A percentile compares a stretch with the other conserved stretches of the same genome.
Conservation (phyloP, 2,113 vertebrate species). For the Gavialis gangeticus region DNA sequence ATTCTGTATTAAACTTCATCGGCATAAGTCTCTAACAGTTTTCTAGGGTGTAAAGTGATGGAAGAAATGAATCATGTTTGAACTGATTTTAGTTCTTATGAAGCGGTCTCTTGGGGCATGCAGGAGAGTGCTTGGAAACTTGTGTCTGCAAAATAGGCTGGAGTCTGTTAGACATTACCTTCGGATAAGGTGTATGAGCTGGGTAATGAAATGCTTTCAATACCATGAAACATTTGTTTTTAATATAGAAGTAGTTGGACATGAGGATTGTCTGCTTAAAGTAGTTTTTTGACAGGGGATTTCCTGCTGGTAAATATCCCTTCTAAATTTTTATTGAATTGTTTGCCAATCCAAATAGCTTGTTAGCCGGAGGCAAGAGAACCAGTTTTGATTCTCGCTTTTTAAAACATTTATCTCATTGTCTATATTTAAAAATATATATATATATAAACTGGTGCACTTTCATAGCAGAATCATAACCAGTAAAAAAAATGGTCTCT, state of each 20-base stretch:
- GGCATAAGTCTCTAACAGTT: constrained; percentile 66
- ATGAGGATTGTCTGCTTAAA: constrained; percentile 65
- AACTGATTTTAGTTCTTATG: constrained; percentile 73
- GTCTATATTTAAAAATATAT: constrained; percentile 35
- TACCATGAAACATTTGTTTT: constrained; percentile 79
- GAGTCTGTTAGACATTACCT: constrained; percentile 82
- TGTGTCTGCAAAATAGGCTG: constrained; percentile 69
- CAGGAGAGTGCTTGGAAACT: constrained; percentile 68
- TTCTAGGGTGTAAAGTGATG: constrained; percentile 66
- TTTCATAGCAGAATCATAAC: constrained; percentile 15
- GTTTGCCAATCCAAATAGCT: constrained; percentile 53
- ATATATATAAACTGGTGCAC: background rate
- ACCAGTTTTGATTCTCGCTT: constrained; percentile 47
- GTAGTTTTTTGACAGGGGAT: constrained; percentile 63
- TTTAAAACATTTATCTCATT: constrained; percentile 49
- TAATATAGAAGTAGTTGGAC: constrained; percentile 75
- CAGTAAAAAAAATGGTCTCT: background rate
- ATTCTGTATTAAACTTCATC: constrained; percentile 68
- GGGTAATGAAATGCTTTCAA: constrained; percentile 74
- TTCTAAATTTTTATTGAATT: constrained; percentile 69
- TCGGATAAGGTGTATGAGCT: constrained; percentile 74
- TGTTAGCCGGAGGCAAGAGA: constrained; percentile 56
- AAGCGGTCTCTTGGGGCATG: constrained; percentile 68
- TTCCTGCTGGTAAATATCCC: constrained; percentile 73
- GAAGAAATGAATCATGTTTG: constrained; percentile 76